Base-by-base conservation (phyloP, 2,888 invertebrate genomes). In the Biston betularia region DNA sequence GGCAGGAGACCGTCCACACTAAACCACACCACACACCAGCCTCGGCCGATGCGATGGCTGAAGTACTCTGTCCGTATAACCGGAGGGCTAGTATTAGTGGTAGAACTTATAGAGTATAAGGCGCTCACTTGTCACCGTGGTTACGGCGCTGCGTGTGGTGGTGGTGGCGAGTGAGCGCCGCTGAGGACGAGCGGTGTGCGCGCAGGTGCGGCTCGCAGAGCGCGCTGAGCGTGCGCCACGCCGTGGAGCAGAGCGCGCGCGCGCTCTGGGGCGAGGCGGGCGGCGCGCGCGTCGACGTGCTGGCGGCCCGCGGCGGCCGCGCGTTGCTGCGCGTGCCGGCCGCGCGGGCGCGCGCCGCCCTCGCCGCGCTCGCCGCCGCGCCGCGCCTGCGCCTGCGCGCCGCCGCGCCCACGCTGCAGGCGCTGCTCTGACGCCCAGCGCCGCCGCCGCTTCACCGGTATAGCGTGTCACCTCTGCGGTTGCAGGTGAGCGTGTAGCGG, bases 301-400 rank as follows among this genome's bases (percentile, higher is more conserved):
- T 87, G 88, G 0, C 79, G 77, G 78, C 74, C 76, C 35, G 82
- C 67, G 12, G 75, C 69, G 10, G 74, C 71, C 80, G 68, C 71
- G 62, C 2, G 78, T 73, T 89, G 74, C 76, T 89, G 66, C 71
- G 73, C 65, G 69, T 63, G 63, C 45, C 40, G 34, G 12, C 7
- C 9, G 11, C 11, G 35, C 56, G 50, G 42, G 61, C 71, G 45
- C 69, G 68, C 15, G 63, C 34, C n/a, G 67, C 14, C 42, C 54
- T 24, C 1, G 74, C 63, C 33, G 60, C 89, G 71, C 78, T 89
- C 62, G 69, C 62, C 61, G 61, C 52, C 8, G 61, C 59, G 60
- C 53, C 3, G 6, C 45, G 38, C 9, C 38, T 57, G 14, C 58
- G 63, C 40, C 63, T 69, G 49, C 44, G 71, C 34, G 72, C 64